Evolutionary conservation across 2,888 invertebrate species (phyloP).

Genomic region (Sialis fuliginosa): DNA sequence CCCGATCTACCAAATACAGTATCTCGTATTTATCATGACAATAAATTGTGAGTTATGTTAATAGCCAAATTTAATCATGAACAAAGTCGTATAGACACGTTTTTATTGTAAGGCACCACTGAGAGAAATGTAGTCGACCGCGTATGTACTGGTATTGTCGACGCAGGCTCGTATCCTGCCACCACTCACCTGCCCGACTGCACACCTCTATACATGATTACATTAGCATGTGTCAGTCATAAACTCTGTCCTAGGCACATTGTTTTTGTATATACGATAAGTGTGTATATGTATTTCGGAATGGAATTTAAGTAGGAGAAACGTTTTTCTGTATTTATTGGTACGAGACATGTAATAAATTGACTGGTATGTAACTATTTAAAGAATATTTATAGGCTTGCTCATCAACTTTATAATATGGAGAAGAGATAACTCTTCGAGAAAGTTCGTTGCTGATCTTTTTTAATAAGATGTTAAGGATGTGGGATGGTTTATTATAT

Average conservation of each 20-base stretch:
- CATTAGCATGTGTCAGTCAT: slow-evolving; percentile 17
- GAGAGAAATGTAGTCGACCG: background rate
- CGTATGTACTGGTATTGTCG: background rate
- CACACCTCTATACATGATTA: slow-evolving; percentile 14
- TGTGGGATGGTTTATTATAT: no score
- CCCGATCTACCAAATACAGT: no score
- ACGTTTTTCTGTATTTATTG: background rate
- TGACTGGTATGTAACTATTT: background rate
- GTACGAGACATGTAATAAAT: slow-evolving; percentile 1
- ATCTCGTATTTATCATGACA: background rate
- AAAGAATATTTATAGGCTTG: no score
- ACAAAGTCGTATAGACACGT: background rate
- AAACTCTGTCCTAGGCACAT: slow-evolving; percentile 8
- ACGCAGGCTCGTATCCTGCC: background rate
- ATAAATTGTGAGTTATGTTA: background rate
- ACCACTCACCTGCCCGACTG: background rate
- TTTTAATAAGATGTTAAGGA: no score
- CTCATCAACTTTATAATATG: no score
- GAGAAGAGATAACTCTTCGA: no score
- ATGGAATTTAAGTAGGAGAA: slow-evolving; percentile 3
- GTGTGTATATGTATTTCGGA: slow-evolving; percentile 3
- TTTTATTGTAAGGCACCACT: background rate
- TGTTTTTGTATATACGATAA: slow-evolving; percentile 4
- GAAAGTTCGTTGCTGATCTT: no score
- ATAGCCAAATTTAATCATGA: background rate